phyloP scores from a whole-genome alignment of 2,888 invertebrate genomes.

The Callyntrura sp. region DNA sequence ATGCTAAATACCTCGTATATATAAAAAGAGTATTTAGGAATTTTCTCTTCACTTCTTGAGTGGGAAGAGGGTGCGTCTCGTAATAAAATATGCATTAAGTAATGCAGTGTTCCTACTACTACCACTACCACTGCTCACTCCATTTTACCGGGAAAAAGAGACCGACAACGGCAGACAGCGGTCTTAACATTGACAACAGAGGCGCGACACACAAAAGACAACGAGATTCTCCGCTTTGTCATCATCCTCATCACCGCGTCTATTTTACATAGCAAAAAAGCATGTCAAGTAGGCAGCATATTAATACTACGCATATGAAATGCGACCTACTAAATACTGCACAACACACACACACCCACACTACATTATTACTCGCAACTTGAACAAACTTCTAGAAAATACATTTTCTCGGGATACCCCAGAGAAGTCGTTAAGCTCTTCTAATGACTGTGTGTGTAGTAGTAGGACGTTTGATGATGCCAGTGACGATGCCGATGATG shows the following conservation, averaged over 20 bases:
- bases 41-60: too few relatives aligned
- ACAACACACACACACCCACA: too few relatives aligned
- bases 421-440: background rate
- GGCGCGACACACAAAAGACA: conserved; percentile 3
- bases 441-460: background rate
- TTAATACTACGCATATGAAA: background rate
- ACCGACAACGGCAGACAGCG: background rate
- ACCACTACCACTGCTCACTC: background rate
- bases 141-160: background rate
- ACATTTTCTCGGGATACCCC: too few relatives aligned
- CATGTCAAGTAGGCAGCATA: background rate
- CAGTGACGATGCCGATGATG: background rate
- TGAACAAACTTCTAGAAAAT: too few relatives aligned
- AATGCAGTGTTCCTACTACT: background rate
- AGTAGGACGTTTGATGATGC: too few relatives aligned
- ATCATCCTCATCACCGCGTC: background rate
- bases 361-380: too few relatives aligned
- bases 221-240: conserved; percentile 21
- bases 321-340: background rate
- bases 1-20: too few relatives aligned
- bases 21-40: too few relatives aligned
- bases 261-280: background rate
- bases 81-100: too few relatives aligned
- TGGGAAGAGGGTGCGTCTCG: too few relatives aligned
- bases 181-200: too few relatives aligned